Conservation (phyloP, 1,140 invertebrate genomes). For the Conopomorpha cramerella region DNA sequence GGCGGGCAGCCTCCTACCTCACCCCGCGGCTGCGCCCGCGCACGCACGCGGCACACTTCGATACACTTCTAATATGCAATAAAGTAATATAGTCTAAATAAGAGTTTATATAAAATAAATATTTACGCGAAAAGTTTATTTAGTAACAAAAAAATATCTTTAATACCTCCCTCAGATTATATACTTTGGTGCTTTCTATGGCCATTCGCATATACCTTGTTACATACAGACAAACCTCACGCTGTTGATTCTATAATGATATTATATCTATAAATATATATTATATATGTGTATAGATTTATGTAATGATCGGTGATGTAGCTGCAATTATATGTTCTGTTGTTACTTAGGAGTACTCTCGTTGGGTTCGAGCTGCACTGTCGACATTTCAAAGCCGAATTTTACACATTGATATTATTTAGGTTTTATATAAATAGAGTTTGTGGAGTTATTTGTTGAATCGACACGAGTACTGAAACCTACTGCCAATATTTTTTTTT, state of each 20-base stretch:
- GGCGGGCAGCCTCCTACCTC: slow-evolving; percentile 7
- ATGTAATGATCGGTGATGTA: no score
- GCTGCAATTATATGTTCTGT: no score
- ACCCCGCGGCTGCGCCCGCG: slow-evolving; percentile 1
- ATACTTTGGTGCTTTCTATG: slow-evolving; percentile 41
- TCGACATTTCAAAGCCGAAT: slow-evolving; percentile 25
- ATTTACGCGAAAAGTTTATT: slow-evolving; percentile 54
- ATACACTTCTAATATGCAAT: slow-evolving; percentile 48
- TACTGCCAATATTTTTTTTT: slow-evolving; percentile 53
- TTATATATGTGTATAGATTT: neutral
- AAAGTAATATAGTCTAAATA: slow-evolving; percentile 42
- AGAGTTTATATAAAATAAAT: slow-evolving; percentile 55
- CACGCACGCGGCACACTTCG: no score
- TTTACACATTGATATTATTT: slow-evolving; percentile 44
- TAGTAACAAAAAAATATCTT: slow-evolving; percentile 33
- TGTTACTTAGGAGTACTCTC: no score
- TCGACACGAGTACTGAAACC: slow-evolving; percentile 40
- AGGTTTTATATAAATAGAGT: slow-evolving; percentile 20
- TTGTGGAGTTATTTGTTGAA: slow-evolving; percentile 17
- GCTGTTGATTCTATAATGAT: slow-evolving; percentile 23
- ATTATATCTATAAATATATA: slow-evolving; percentile 15
- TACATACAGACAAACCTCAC: slow-evolving; percentile 23
- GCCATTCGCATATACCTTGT: slow-evolving; percentile 45
- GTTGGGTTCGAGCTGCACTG: no score
- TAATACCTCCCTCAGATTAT: slow-evolving; percentile 27